Conservation (phyloP, 2,888 invertebrate species). For the Drosophila colorata region DNA sequence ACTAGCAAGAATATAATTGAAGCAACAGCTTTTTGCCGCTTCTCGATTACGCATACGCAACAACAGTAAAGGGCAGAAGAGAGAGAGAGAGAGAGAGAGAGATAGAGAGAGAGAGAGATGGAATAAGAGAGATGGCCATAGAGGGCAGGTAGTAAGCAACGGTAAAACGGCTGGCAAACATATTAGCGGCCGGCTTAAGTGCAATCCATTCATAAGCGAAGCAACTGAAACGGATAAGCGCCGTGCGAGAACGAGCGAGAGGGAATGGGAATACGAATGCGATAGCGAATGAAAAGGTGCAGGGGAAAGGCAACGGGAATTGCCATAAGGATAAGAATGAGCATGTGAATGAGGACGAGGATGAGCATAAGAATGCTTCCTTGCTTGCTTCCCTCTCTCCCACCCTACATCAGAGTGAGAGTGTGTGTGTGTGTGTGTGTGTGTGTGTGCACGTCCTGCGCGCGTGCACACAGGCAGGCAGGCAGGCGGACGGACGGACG, state of each 20-base stretch:
- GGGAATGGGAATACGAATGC: conserved; percentile 2
- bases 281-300: not conserved
- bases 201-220: conserved; percentile 60
- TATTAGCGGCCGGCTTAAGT: conserved; percentile 70
- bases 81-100: not conserved
- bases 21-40: conserved; percentile 52
- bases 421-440: conserved; percentile 2
- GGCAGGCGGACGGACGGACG: conserved; percentile 13
- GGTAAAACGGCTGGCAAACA: conserved; percentile 53
- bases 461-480: conserved; percentile 61
- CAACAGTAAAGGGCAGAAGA: conserved; percentile 14
- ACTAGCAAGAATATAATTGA: conserved; percentile 14
- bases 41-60: conserved; percentile 59
- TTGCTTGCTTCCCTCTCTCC: conserved; percentile 25
- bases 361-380: conserved; percentile 45
- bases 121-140: not conserved
- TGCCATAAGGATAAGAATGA: conserved; percentile 14
- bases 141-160: conserved; percentile 45
- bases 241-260: conserved; percentile 13
- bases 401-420: no score
- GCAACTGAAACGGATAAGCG: conserved; percentile 54
- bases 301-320: not conserved
- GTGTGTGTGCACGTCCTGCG: conserved; percentile 66
- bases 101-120: not conserved
- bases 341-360: conserved; percentile 18